These are phyloP conservation scores for Odontomyia ornata DNA, from an alignment of 2,888 invertebrate genomes.

Conservation along the genomic window DNA sequence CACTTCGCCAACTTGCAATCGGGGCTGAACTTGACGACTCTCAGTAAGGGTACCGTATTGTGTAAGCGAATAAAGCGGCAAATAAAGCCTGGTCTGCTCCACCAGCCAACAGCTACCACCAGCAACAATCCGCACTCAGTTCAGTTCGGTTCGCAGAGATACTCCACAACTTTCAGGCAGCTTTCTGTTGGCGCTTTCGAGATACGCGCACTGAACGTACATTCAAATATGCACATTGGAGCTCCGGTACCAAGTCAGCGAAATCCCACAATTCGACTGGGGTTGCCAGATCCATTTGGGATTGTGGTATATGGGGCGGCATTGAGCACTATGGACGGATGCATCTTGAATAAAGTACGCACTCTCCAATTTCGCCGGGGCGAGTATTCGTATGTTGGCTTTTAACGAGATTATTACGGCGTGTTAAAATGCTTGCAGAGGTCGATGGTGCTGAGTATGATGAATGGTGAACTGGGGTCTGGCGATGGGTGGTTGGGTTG, in stretches of 20 bases:
- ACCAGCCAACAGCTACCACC: too few relatives aligned
- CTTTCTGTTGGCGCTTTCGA: conserved; percentile 14
- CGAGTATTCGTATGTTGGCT: background rate
- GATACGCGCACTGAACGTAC: conserved; percentile 11
- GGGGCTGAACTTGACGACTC: background rate
- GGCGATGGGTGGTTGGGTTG: too few relatives aligned
- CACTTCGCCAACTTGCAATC: background rate
- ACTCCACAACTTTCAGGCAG: background rate
- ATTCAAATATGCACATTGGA: background rate
- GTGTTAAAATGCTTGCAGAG: background rate
- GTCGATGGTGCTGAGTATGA: background rate
- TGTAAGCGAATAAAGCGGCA: conserved; percentile 3
- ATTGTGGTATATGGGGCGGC: background rate
- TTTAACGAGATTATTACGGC: conserved; percentile 20
- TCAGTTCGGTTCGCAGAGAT: background rate
- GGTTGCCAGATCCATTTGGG: conserved; percentile 29
- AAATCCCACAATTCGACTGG: background rate
- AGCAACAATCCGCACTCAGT: too few relatives aligned
- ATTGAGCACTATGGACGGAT: background rate
- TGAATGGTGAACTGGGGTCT: too few relatives aligned
- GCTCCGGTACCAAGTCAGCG: too few relatives aligned
- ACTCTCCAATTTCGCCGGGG: conserved; percentile 21
- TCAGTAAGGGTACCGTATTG: background rate
- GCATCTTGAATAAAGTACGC: conserved; percentile 10
- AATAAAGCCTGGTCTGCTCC: background rate